Base-by-base conservation (phyloP, 2,797 vertebrate species). In the Sebastes oblongus region DNA sequence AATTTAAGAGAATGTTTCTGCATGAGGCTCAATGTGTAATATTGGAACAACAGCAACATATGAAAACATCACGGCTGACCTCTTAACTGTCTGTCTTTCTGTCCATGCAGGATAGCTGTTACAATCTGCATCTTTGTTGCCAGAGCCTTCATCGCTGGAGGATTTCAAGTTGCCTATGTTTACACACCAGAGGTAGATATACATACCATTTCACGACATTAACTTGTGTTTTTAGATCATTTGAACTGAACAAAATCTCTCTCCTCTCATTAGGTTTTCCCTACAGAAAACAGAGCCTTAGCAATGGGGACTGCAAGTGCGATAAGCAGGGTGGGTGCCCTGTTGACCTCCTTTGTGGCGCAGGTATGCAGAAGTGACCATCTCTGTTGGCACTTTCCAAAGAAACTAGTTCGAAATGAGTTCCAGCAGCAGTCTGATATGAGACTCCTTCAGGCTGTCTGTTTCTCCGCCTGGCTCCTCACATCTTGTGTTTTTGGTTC, bases 281-380 rank as follows among this genome's bases (percentile, higher is more conserved):
- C 98, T 0, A 98, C 98, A 32, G 96, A 97, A 74, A 97, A 93
- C 0, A 95, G 97, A 58, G 97, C 97, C 1, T 85, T 98, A 77
- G 97, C 96, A 39, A 90, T 99, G 72, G 98, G 98, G 18, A 96
- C 95, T 0, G 96, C 96, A 88, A 97, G 96, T 24, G 96, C 96
- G 1, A 93, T 98, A 86, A 95, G 96, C 3, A 95, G 94, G 78
- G 75, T 98, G 65, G 98, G 97, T 5, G 96, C 97, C 3, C 95
- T 99, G 72, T 93, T 98, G 39, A 98, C 97, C 5, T 97, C 98
- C 0, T 99, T 99, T 90, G 96, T 98, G 64, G 97, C 98, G 73
- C 97, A 98, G 97, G 98, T 98, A 94, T 62, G 67, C 13, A 65
- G 24, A 16, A 52, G 29, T 13, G 14, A 62, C 22, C 7, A 2